Evolutionary conservation across 2,797 vertebrate genomes (phyloP), one percentile per base, ranked within the genome.

Genomic region (Cacajao melanocephalus): DNA sequence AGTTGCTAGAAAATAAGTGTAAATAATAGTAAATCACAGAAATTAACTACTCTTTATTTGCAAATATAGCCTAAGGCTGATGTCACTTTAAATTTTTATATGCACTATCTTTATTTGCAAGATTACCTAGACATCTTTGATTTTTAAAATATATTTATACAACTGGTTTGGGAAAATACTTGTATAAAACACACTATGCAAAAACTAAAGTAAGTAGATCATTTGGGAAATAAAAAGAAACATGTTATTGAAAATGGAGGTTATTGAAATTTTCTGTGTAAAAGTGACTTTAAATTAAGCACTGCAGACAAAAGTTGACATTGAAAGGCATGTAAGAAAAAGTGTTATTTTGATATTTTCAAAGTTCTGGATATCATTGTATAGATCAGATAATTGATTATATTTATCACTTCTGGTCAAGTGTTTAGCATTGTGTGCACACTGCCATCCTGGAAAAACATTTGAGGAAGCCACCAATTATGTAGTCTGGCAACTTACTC

Each of bases 181-280:
- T 97, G 57, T 79, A 89, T 93, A 93, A 96, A 95, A 95, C 48
- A 75, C 39, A 97, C 93, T 91, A 91, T 81, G 96, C 30, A 92
- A 88, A 95, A 96, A 64, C 61, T 78, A 89, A 96, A 93, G 94
- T 96, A 91, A 95, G 89, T 89, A 90, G 91, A 89, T 96, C 87
- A 97, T 57, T 88, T 93, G 92, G 90, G 94, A 97, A 97, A 98
- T 96, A 93, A 97, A 95, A 92, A 88, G 88, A 79, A 95, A 13
- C 19, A 64, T 73, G 30, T 39, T 98, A 94, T 88, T 46, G 64
- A 58, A 97, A 97, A 79, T 90, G 52, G 48, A 95, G 19, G 46
- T 95, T 95, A 97, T 96, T 97, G 83, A 96, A 94, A 96, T 86
- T 85, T 97, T 96, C 58, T 55, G 39, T 92, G 14, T 86, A 73